Evolutionary conservation across 2,113 vertebrate species (phyloP), one percentile per base, ranked within the genome.

Genomic region (Cinclus mexicanus): DNA sequence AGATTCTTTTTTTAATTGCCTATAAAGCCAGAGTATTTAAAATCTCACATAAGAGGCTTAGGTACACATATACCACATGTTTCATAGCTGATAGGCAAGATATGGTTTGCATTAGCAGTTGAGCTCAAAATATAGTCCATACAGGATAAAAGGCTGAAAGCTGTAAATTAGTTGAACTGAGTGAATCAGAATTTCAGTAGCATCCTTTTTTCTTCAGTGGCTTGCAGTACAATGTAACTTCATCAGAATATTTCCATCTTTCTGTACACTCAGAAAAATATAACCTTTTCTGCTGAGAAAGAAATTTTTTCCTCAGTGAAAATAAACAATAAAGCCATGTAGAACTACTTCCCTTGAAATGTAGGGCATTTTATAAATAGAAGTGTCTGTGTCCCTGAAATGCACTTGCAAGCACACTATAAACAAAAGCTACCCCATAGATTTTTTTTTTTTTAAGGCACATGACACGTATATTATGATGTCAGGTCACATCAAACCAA

Each of bases 31-130:
- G 37, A 72, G 74, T 72, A 61, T 94, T 88, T 85, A 59, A 93
- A 95, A 79, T 94, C 68, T 93, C 87, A 63, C 19, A 2, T 95
- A 94, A 95, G 91, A 88, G 76, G 86, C 90, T 97, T 97, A 97
- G 84, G 84, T 91, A 63, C 42, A 57, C 59, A 74, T 63, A 44
- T 69, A 72, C 85, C 63, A 31, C 33, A 31, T 41, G 35, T 83
- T 89, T 78, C 70, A 67, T 79, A 83, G 55, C 91, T 95, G 67
- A 65, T 37, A 90, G 86, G 56, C 52, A 79, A 57, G 90, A 94
- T 88, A 76, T 0, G 29, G 44, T 82, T 93, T 95, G 49, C 72
- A 82, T 84, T 94, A 96, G 24, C 57, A 74, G 61, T 57, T 61
- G 67, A 69, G 44, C 47, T 85, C 42, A 79, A 75, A 83, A 70